Evolutionary conservation across 2,113 vertebrate species (phyloP).

Genomic region (Salminus brasiliensis): DNA sequence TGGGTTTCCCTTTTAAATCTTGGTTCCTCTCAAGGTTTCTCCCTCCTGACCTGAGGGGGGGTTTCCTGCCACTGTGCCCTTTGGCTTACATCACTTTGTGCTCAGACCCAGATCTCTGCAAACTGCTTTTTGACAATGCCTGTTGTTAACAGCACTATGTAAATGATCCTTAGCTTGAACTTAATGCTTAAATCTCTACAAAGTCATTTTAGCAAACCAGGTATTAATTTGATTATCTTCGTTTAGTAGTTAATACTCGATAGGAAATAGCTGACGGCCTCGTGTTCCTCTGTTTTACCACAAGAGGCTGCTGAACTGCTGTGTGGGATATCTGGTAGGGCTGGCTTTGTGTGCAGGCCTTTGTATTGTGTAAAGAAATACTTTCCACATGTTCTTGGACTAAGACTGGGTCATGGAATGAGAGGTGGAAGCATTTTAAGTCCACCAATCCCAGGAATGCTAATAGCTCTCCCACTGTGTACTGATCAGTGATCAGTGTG

Average conservation of each 20-base stretch:
- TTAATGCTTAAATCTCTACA: too few species aligned
- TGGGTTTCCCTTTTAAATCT: too few species aligned
- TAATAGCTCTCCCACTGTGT: conserved; percentile 34
- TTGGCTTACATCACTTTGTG: too few species aligned
- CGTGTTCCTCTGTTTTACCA: conserved; percentile 64
- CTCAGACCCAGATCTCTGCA: too few species aligned
- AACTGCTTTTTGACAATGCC: too few species aligned
- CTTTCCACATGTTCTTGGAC: conserved; percentile 59
- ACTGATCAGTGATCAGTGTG: conserved; percentile 22
- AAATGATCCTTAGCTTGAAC: too few species aligned
- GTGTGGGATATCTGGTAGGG: conserved; percentile 26
- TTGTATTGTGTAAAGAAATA: conserved; percentile 60
- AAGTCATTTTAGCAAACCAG: too few species aligned
- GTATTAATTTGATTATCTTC: too few species aligned
- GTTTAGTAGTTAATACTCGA: background rate
- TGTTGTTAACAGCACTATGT: too few species aligned
- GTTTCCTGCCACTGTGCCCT: too few species aligned
- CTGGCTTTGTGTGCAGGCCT: conserved; percentile 48
- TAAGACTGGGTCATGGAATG: conserved; percentile 50
- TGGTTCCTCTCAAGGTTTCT: too few species aligned
- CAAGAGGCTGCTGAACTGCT: conserved; percentile 75
- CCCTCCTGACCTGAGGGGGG: too few species aligned
- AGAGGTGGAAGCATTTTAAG: conserved; percentile 51
- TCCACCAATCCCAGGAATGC: conserved; percentile 50
- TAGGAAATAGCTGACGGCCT: background rate